Evolutionary conservation across 2,888 invertebrate species (phyloP).

Genomic region (Diaperis boleti): DNA sequence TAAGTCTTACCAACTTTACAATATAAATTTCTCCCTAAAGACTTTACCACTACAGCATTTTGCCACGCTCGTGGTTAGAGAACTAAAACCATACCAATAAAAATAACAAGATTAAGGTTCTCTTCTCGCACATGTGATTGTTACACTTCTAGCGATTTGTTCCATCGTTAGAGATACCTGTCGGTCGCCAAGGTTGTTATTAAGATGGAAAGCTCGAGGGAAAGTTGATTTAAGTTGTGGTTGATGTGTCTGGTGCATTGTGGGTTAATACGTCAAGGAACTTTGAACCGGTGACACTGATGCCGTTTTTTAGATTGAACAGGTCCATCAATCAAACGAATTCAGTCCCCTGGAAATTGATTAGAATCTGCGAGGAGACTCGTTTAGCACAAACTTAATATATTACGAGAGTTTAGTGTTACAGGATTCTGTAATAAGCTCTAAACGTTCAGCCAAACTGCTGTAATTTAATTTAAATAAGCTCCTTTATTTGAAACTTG

Average conservation of each 20-base stretch:
- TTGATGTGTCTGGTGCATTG: conserved; percentile 4
- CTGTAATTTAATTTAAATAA: conserved; percentile 30
- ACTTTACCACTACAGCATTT: too few species aligned
- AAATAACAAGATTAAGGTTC: conserved; percentile 8
- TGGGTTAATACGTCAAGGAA: conserved; percentile 25
- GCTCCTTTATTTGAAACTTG: conserved; percentile 28
- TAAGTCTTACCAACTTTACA: too few species aligned
- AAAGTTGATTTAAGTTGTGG: conserved; percentile 26
- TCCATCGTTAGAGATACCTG: conserved; percentile 19
- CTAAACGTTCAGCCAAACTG: conserved; percentile 18
- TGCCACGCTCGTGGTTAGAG: too few species aligned
- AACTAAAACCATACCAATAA: too few species aligned
- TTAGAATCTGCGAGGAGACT: conserved; percentile 9
- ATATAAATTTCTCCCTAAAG: too few species aligned
- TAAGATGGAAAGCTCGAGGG: conserved; percentile 34
- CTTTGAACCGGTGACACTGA: conserved; percentile 20
- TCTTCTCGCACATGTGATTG: conserved; percentile 19
- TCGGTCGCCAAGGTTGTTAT: conserved; percentile 27
- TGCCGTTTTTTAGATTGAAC: not conserved
- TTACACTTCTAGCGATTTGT: conserved; percentile 28
- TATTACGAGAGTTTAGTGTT: conserved; percentile 24
- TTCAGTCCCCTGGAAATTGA: conserved; percentile 5
- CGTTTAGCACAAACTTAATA: conserved; percentile 15
- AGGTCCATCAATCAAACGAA: conserved; percentile 12
- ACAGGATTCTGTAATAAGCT: conserved; percentile 25